Evolutionary conservation across 2,888 invertebrate genomes (phyloP), one percentile per base, ranked within the genome.

Genomic region (Heliconius ismenius): DNA sequence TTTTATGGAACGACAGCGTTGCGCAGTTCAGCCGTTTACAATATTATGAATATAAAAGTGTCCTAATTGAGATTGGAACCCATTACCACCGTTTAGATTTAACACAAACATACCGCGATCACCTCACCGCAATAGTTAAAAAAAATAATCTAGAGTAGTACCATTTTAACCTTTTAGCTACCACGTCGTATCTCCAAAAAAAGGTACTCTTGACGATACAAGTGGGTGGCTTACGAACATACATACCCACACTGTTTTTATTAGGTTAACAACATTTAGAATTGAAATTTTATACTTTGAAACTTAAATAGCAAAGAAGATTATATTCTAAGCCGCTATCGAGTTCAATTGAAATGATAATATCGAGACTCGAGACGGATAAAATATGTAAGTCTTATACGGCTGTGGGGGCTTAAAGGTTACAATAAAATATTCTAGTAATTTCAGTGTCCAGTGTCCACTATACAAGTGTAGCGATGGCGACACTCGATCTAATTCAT

Each of bases 401-500:
- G n/a, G 64, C 64, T n/a, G 65, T 13, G 39, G 39, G 7, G 39
- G 39, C 39, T 24, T 39, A 39, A 67, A 67, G 36, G 65, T 65
- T 49, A 49, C 10, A 54, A 54, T 54, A 28, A 49, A 69, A 69
- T 54, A 69, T 69, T 69, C 54, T 62, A 49, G 21, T 36, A 69
- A 75, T 28, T 75, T 63, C 32, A 63, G 26, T 36, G 75, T 11
- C n/a, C 32, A 18, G 18, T 43, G 43, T 49, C 43, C 43, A 49
- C 43, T 49, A 49, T 6, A 32, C 64, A 28, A 64, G 67, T 24
- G 28, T 18, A 18, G 74, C 28, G 11, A 15, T 28, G 62, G 43
- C 76, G 43, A 73, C 64, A 74, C 63, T 32, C 69, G 43, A 65
- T 65, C 72, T 74, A 73, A 79, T 79, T 74, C 75, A 76, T 76